Percentiles rank a stretch among this genome's conserved stretches.
Conservation (phyloP, 1,140 invertebrate genomes). For the Heliconius melpomene region DNA sequence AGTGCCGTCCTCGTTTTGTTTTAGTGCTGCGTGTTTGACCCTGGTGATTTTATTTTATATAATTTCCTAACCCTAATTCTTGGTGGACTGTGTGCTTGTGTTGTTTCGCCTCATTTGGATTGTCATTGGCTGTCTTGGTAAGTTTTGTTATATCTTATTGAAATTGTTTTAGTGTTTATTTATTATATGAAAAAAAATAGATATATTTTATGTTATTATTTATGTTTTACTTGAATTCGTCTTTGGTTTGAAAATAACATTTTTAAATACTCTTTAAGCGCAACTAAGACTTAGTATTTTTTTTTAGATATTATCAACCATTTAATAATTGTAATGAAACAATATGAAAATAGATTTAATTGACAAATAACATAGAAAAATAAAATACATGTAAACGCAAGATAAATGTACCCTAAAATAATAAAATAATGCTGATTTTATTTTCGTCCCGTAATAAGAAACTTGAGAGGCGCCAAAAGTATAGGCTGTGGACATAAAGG, state of each 20-base stretch:
- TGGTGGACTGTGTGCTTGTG: constrained; percentile 71
- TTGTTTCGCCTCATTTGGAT: constrained; percentile 68
- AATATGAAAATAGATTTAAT: neutral
- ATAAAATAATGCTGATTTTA: constrained; percentile 9
- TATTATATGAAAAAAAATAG: too few species aligned
- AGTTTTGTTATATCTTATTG: constrained; percentile 43
- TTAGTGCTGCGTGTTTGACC: constrained; percentile 68
- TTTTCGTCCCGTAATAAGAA: constrained; percentile 27
- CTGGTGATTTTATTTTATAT: constrained; percentile 75
- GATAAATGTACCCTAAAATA: neutral
- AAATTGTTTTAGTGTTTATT: neutral
- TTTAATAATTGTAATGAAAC: too few species aligned
- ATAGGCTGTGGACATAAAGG: constrained; percentile 31
- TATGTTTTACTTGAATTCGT: too few species aligned
- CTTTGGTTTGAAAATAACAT: too few species aligned
- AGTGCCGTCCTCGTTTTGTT: constrained; percentile 59
- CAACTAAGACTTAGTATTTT: too few species aligned
- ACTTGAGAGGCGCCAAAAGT: constrained; percentile 21
- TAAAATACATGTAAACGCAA: neutral
- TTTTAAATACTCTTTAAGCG: neutral
- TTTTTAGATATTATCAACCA: too few species aligned
- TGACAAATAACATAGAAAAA: neutral
- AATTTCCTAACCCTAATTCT: constrained; percentile 60
- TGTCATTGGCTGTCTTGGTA: constrained; percentile 65
- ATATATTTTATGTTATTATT: neutral